These are phyloP conservation scores for Herminia tarsipennalis DNA, from an alignment of 2,888 invertebrate genomes.

Conservation along the genomic window DNA sequence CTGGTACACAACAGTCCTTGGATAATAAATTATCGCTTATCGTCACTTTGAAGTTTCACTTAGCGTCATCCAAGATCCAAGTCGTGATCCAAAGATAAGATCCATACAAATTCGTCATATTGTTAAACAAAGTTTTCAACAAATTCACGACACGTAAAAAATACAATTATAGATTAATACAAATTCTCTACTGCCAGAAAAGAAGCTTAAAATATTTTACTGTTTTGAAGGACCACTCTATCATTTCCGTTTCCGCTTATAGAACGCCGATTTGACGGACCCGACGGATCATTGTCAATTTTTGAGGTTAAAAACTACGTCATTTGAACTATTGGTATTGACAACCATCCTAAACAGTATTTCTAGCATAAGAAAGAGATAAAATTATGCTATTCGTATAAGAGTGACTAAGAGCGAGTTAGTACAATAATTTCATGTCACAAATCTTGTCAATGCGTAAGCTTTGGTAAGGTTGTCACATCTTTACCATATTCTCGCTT, in stretches of 20 bases:
- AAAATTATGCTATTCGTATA: neutral
- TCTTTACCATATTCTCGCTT: slow-evolving; percentile 26
- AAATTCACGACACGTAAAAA: no score
- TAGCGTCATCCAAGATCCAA: no score
- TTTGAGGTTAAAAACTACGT: slow-evolving; percentile 34
- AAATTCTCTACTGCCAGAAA: no score
- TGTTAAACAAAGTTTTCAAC: no score
- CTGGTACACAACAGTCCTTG: no score
- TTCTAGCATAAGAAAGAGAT: slow-evolving; percentile 25
- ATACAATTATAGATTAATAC: no score
- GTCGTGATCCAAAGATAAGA: no score
- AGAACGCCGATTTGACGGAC: neutral
- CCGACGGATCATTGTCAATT: neutral
- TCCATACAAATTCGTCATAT: no score
- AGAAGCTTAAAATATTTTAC: no score
- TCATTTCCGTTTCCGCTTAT: slow-evolving; percentile 11
- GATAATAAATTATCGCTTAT: no score
- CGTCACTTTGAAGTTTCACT: no score
- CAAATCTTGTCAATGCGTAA: neutral
- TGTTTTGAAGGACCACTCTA: no score
- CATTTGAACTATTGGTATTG: neutral
- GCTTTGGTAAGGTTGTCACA: slow-evolving; percentile 15
- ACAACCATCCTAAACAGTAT: neutral
- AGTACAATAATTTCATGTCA: neutral
- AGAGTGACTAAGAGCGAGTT: slow-evolving; percentile 6